Evolutionary conservation across 2,113 vertebrate genomes (phyloP), one percentile per base, ranked within the genome.

Genomic region (Chaetodon auriga): DNA sequence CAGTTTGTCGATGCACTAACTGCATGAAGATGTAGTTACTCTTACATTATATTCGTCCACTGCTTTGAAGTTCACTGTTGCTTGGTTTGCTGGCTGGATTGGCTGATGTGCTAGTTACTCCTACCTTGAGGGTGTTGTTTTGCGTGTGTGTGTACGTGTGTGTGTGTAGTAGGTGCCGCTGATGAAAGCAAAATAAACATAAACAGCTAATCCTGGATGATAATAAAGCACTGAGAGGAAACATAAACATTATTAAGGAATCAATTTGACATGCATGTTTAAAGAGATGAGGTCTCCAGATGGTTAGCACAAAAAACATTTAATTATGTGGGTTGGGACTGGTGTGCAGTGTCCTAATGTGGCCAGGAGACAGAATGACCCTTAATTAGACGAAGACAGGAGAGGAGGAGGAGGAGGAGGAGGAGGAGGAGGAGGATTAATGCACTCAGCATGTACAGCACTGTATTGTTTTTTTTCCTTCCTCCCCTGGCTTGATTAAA

Each of bases 241-340:
- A 91, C 83, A 78, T 87, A 84, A 90, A 92, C 90, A 93, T 91
- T 93, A 91, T 95, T 87, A 92, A 89, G 86, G 91, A 94, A 90
- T 94, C 87, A 90, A 94, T 94, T 94, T 90, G 89, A 94, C 90
- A 89, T 84, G 89, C 89, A 82, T 86, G 89, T 93, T 92, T 90
- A 89, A 92, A 87, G 84, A 80, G 87, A 89, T 86, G 86, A 90
- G 88, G 92, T 94, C 93, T 90, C 88, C 88, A 88, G 92, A 93
- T 94, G 92, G 86, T 91, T 87, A 80, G 83, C 87, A 76, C 74
- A 90, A 78, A 79, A 85, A 87, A 81, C 90, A 91, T 94, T 94
- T 93, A 94, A 94, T 94, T 93, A 94, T 75, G 89, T 84, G 90
- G 80, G 87, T 55, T 86, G 87, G 80, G 89, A 91, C 86, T 74